Evolutionary conservation across 92 coral and sea anemone species (phyloP).

Genomic region (Isaurus tuberculatus): DNA sequence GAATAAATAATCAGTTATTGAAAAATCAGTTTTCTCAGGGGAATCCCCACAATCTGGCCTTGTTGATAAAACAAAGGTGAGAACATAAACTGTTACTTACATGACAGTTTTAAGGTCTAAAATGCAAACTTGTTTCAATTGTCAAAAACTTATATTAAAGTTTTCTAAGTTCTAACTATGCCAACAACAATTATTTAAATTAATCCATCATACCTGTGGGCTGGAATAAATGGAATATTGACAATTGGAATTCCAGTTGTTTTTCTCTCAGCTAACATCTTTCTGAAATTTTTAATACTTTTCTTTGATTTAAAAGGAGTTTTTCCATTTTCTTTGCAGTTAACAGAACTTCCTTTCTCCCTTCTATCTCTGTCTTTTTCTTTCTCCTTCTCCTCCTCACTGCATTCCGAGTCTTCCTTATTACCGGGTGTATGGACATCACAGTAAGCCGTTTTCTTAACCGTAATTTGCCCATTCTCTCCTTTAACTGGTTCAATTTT

Average conservation of each 20-base stretch:
- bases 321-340: constrained; percentile 70
- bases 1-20: background rate
- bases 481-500: constrained; percentile 94
- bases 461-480: constrained; percentile 92
- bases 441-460: constrained; percentile 95
- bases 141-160: background rate
- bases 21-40: constrained; percentile 7
- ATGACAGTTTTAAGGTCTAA: background rate
- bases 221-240: constrained; percentile 98
- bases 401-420: constrained; percentile 70
- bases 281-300: constrained; percentile 89
- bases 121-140: background rate
- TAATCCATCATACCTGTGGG: constrained; percentile 83
- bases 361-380: constrained; percentile 79
- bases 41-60: constrained; percentile 34
- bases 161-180: background rate
- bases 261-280: constrained; percentile 94
- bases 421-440: constrained; percentile 90
- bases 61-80: constrained; percentile 29
- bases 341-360: constrained; percentile 68
- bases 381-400: constrained; percentile 77
- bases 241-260: constrained; percentile 97
- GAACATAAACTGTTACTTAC: background rate
- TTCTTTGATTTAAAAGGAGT: constrained; percentile 75
- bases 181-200: background rate